Evolutionary conservation across 2,888 invertebrate species (phyloP), one percentile per base, ranked within the genome.

Genomic region (Metallyticus violacea): DNA sequence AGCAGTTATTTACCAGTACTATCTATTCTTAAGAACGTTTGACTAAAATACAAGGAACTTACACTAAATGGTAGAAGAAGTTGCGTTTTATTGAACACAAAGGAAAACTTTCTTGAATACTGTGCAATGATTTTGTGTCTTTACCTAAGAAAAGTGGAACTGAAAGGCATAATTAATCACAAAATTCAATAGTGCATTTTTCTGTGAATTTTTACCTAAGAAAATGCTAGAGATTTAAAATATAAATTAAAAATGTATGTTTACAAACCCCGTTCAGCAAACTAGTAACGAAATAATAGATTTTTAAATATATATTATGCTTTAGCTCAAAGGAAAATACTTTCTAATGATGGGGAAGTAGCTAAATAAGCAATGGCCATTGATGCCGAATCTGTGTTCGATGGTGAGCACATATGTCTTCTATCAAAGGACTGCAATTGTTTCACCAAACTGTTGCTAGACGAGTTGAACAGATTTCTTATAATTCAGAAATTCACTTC

Each of bases 361-460:
- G 81, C 28, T 27, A 29, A 81, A 81, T 28, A 81, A 81, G 29
- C 30, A 81, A 81, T 81, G 30, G 2, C 7, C 26, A 81, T 27
- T 81, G n/a, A n/a, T n/a, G n/a, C n/a, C n/a, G n/a, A 5, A 15
- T 29, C 7, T 29, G 6, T 27, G 15, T 28, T 78, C 26, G 22
- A 27, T 81, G 29, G 22, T 29, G 6, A 29, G 29, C 22, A 29
- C 81, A 28, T 22, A 29, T 29, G 22, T 29, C 3, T 81, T 81
- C 81, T 29, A 81, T 29, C 5, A 29, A 81, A 81, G 40, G 22
- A 22, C 15, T 81, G 6, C 28, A 81, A 6, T 22, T 81, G 81
- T 81, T 22, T 81, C 81, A 29, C 81, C 29, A 81, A 81, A 81
- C 81, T 81, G 81, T 29, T 29, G 81, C 81, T 81, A 22, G 81